A percentile compares a stretch with the other conserved stretches of the same genome.
Evolutionary conservation across 2,113 vertebrate species (phyloP).

Genomic region (Cathartes aura): DNA sequence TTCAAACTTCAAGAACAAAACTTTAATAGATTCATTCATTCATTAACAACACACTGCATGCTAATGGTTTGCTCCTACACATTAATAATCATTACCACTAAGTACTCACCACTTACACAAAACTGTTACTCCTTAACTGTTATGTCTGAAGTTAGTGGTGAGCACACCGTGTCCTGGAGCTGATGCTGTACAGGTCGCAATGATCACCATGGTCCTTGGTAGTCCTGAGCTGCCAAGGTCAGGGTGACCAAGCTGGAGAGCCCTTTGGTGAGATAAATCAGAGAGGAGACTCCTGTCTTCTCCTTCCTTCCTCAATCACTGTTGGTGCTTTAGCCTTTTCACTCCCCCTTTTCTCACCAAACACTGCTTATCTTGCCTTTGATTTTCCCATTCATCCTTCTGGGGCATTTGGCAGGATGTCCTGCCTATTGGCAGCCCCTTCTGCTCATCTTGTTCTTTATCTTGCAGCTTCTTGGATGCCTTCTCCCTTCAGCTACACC

Average conservation of each 20-base stretch:
- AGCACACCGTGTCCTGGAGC: neutral
- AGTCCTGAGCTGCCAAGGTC: neutral
- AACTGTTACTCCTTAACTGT: neutral
- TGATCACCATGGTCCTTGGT: neutral
- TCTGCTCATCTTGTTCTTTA: neutral
- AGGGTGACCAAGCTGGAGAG: neutral
- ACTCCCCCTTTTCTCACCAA: neutral
- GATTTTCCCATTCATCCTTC: neutral
- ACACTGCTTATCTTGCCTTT: neutral
- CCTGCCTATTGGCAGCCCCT: neutral
- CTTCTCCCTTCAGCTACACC: neutral
- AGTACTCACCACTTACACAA: neutral
- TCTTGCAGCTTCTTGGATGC: neutral
- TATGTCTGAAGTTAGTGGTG: neutral
- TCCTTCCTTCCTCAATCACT: neutral
- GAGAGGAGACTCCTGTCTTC: neutral
- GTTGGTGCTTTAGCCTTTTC: neutral
- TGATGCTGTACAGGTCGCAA: accelerated
- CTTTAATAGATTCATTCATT: neutral
- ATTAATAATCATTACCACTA: neutral
- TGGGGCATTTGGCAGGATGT: neutral
- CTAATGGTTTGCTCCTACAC: neutral
- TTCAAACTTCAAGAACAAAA: neutral
- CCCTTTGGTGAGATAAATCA: neutral
- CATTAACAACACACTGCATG: neutral